Conservation (phyloP, 2,113 vertebrate genomes). For the Notothenia rossii region DNA sequence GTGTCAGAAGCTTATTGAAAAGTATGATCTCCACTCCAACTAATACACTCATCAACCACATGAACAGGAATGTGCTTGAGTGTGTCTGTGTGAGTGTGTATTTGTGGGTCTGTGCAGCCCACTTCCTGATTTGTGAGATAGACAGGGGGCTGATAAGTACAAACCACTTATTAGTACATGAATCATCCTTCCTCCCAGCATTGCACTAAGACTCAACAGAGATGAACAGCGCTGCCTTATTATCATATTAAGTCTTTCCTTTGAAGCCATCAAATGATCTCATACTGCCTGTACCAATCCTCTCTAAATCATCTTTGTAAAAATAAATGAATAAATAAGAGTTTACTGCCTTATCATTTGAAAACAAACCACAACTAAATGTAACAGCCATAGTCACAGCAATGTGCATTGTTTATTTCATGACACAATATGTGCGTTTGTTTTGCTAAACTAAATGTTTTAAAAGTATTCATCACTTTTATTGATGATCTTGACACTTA, state of each 20-base stretch:
- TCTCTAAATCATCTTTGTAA: background rate
- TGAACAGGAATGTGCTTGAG: background rate
- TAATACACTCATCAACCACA: background rate
- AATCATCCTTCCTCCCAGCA: conserved; percentile 7
- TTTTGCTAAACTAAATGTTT: background rate
- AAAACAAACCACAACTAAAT: background rate
- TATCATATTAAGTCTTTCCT: background rate
- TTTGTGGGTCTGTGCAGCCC: conserved; percentile 1
- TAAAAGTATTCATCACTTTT: no score
- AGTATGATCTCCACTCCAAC: background rate
- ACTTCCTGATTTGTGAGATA: conserved; percentile 1
- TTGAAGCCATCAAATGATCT: background rate
- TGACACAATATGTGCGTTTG: background rate
- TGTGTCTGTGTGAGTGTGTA: background rate
- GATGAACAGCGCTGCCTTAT: background rate
- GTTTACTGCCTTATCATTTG: background rate
- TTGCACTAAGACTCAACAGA: background rate
- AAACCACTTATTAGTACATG: background rate
- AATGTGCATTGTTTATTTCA: background rate
- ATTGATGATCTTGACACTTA: background rate
- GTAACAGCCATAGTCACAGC: background rate
- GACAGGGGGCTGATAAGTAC: background rate
- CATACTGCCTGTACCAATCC: background rate
- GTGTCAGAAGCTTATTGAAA: background rate
- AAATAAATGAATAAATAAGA: background rate